phyloP scores from a whole-genome alignment of 2,113 vertebrate species.

The Silurus meridionalis region DNA sequence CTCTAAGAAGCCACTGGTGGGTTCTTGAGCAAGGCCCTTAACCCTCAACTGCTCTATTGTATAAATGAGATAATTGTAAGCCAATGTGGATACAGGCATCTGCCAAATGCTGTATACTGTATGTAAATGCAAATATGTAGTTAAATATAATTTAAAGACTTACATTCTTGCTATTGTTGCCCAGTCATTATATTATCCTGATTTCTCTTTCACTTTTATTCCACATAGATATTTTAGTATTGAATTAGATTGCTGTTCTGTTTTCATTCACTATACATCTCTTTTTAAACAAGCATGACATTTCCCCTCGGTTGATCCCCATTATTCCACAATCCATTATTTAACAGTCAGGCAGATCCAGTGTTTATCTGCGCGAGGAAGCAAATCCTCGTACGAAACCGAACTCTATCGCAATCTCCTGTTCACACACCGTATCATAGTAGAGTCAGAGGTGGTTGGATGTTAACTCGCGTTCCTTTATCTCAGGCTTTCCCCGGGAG shows the following conservation, averaged over 20 bases:
- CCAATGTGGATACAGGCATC: too few species aligned
- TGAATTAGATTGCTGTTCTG: not conserved
- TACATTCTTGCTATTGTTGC: not conserved
- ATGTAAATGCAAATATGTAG: too few species aligned
- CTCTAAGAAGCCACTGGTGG: too few species aligned
- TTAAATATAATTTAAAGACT: too few species aligned
- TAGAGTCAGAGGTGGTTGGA: slow-evolving; percentile 11
- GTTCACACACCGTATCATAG: slow-evolving; percentile 14
- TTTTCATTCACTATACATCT: slow-evolving; percentile 3
- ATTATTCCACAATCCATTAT: slow-evolving; percentile 32
- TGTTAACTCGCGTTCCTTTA: slow-evolving; percentile 20
- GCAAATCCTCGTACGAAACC: slow-evolving; percentile 21
- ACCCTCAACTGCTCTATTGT: too few species aligned
- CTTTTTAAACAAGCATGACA: slow-evolving; percentile 11
- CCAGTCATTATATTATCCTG: not conserved
- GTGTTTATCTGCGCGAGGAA: slow-evolving; percentile 16
- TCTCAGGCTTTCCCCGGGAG: slow-evolving; percentile 1
- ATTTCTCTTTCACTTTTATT: not conserved
- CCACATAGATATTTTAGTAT: not conserved
- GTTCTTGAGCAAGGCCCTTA: too few species aligned
- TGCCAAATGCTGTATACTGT: too few species aligned
- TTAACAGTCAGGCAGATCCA: slow-evolving; percentile 5
- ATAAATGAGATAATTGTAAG: too few species aligned
- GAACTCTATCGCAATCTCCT: slow-evolving; percentile 21
- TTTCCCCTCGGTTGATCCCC: slow-evolving; percentile 25